phyloP scores from a whole-genome alignment of 2,113 vertebrate genomes.

The Nothocercus nigrocapillus region DNA sequence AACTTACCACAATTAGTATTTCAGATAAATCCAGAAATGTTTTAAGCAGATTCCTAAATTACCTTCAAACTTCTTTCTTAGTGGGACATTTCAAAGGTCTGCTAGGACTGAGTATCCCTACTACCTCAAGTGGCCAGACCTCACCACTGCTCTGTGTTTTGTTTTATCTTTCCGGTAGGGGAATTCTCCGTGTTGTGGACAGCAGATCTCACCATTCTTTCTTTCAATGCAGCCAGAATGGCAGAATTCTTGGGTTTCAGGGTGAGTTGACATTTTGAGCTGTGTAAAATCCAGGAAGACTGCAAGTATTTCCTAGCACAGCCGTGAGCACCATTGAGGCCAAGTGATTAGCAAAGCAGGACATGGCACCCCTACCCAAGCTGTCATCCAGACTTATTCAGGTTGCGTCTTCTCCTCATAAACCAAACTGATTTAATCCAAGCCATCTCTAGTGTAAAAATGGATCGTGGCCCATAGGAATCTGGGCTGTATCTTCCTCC shows the following conservation, averaged over 20 bases:
- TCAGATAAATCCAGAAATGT: neutral
- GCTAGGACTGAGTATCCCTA: neutral
- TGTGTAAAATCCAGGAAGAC: neutral
- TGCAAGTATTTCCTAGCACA: neutral
- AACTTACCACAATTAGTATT: neutral
- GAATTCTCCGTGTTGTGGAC: neutral
- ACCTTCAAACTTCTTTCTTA: neutral
- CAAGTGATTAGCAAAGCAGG: neutral
- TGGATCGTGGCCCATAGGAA: conserved; percentile 24
- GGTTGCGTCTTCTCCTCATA: conserved; percentile 29
- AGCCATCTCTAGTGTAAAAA: neutral
- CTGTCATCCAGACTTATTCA: neutral
- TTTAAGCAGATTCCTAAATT: neutral
- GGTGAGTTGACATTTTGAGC: neutral
- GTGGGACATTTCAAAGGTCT: neutral
- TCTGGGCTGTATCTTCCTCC: conserved; percentile 43
- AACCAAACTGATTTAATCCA: conserved; percentile 2
- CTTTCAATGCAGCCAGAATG: neutral
- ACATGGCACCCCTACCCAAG: neutral
- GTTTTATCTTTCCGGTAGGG: neutral
- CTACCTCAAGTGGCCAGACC: neutral
- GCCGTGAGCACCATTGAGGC: neutral
- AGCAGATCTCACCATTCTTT: neutral
- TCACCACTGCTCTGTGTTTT: neutral
- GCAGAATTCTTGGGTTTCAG: neutral